Conservation (phyloP, 2,888 invertebrate species). For the Cartodere bifasciata region DNA sequence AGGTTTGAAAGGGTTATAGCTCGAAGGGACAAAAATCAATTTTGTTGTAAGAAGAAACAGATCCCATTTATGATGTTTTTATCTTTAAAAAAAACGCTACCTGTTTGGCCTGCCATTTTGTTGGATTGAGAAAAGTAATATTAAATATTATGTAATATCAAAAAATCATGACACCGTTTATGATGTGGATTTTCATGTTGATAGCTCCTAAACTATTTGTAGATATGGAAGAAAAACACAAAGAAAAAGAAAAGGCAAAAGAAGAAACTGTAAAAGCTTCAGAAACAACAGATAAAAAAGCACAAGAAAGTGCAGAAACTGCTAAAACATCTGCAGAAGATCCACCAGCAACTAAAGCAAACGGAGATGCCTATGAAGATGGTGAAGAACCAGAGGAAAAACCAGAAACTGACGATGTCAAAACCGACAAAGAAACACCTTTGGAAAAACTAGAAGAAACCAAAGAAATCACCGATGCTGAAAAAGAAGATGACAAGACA, state of each 20-base stretch:
- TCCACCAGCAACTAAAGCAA: slow-evolving; percentile 18
- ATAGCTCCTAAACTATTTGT: too few relatives aligned
- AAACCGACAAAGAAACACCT: slow-evolving; percentile 16
- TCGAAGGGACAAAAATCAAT: too few relatives aligned
- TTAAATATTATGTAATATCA: too few relatives aligned
- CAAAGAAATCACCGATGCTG: slow-evolving; percentile 19
- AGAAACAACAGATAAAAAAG: slow-evolving; percentile 10
- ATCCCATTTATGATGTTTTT: too few relatives aligned
- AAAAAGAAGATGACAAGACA: slow-evolving; percentile 34
- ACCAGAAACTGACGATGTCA: slow-evolving; percentile 9
- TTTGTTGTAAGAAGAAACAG: too few relatives aligned
- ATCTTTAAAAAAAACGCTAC: too few relatives aligned
- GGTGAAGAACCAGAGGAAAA: slow-evolving; percentile 27
- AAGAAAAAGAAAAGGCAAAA: slow-evolving; percentile 14
- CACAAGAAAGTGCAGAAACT: too few relatives aligned
- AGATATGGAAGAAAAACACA: slow-evolving; percentile 25
- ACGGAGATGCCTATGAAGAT: slow-evolving; percentile 25
- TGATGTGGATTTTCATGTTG: too few relatives aligned
- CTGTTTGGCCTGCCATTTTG: too few relatives aligned
- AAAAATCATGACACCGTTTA: too few relatives aligned
- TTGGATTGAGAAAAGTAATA: too few relatives aligned
- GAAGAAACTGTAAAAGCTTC: slow-evolving; percentile 14
- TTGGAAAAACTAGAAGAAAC: slow-evolving; percentile 24
- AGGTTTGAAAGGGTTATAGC: too few relatives aligned
- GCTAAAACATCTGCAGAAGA: slow-evolving; percentile 16